These are phyloP conservation scores for Seira musarum DNA, from an alignment of 2,888 invertebrate genomes.

Conservation along the genomic window DNA sequence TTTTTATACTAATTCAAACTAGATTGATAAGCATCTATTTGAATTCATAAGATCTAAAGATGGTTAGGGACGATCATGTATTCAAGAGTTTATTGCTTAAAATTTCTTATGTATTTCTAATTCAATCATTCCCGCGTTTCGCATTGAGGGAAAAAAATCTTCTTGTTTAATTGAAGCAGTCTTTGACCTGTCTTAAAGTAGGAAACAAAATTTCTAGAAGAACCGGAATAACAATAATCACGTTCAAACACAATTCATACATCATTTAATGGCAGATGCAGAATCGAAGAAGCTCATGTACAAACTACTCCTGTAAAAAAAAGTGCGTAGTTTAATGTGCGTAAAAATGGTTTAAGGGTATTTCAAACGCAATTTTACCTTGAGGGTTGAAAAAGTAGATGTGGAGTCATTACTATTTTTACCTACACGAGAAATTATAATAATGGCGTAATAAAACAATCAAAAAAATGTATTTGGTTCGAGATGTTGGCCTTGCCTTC, in stretches of 20 bases:
- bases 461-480: conserved; percentile 19
- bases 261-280: conserved; percentile 32
- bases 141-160: no score
- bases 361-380: not conserved
- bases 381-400: not conserved
- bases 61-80: conserved; percentile 48
- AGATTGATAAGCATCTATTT: conserved; percentile 39
- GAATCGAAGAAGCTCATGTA: conserved; percentile 35
- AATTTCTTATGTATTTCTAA: conserved; percentile 12
- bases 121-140: no score
- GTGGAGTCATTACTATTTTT: conserved; percentile 32
- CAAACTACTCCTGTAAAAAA: no score
- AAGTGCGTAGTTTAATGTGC: not conserved
- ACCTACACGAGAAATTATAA: conserved; percentile 27
- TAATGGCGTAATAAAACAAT: conserved; percentile 55
- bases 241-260: not conserved
- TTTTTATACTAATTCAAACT: not conserved
- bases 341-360: not conserved
- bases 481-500: not conserved
- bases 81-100: conserved; percentile 23
- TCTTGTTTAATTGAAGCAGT: no score
- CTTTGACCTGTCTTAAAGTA: no score
- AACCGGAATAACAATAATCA: no score
- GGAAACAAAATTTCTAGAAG: no score
- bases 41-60: conserved; percentile 45